Evolutionary conservation across 1,140 invertebrate species (phyloP).

Genomic region (Zelostemma sp.): DNA sequence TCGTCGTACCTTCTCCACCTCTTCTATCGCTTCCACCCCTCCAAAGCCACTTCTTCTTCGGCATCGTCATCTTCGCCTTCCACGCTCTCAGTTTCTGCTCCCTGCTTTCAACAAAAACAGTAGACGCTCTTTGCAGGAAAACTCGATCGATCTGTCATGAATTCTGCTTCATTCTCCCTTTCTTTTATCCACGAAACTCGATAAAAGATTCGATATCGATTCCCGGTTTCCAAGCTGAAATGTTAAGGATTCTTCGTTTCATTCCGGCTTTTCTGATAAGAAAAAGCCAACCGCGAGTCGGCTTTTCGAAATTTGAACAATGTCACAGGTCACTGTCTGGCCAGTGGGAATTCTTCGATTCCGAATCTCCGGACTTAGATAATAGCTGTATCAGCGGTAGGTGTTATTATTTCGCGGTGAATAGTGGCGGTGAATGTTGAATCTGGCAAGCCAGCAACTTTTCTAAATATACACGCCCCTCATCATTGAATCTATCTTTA

Average conservation of each 20-base stretch:
- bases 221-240: too few species aligned
- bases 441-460: constrained; percentile 68
- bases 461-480: constrained; percentile 70
- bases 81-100: background rate
- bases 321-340: constrained; percentile 14
- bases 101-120: background rate
- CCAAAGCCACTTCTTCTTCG: constrained; percentile 17
- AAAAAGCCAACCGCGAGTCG: too few species aligned
- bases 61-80: background rate
- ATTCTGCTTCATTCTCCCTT: too few species aligned
- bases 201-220: too few species aligned
- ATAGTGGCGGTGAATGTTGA: constrained; percentile 53
- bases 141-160: too few species aligned
- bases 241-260: too few species aligned
- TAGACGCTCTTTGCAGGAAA: too few species aligned
- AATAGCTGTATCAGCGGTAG: constrained; percentile 36
- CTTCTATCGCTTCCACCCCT: constrained; percentile 27
- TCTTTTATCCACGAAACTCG: too few species aligned
- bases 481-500: constrained; percentile 70
- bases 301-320: background rate
- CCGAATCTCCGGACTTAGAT: constrained; percentile 36
- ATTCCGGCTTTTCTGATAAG: too few species aligned
- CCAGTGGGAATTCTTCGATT: constrained; percentile 28
- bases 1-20: constrained; percentile 42
- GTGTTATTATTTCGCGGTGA: constrained; percentile 51